Conservation (phyloP, 2,797 vertebrate species). For the Myioborus melanocephalus region DNA sequence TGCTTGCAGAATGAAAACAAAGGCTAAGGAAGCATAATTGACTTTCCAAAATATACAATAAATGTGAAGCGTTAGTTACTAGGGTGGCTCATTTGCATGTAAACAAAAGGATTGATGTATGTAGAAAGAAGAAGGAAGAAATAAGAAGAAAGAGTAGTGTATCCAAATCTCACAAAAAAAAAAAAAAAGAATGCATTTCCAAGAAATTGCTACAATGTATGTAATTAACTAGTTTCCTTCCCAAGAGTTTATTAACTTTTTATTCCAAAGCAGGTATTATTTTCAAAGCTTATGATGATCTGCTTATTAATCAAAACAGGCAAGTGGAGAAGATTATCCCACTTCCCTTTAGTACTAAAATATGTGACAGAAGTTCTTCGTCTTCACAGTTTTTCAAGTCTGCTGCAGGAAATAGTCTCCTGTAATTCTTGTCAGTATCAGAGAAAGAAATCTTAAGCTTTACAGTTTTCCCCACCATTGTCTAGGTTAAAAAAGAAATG, state of each 20-base stretch:
- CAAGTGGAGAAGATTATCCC: background rate
- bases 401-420: background rate
- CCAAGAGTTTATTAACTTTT: background rate
- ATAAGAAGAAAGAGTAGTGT: background rate
- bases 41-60: background rate
- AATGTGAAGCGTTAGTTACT: background rate
- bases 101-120: background rate
- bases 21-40: background rate
- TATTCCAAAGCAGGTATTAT: background rate
- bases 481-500: background rate
- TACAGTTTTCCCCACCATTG: background rate
- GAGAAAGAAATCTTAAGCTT: background rate
- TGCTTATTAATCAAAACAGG: background rate
- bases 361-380: background rate
- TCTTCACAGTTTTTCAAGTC: background rate
- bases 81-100: background rate
- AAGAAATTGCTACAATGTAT: background rate
- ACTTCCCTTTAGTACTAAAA: background rate
- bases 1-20: background rate
- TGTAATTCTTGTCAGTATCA: background rate
- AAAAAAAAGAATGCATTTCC: background rate
- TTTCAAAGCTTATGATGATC: background rate
- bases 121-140: background rate
- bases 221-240: background rate
- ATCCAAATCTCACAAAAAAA: background rate